Evolutionary conservation across 2,888 invertebrate genomes (phyloP), one percentile per base, ranked within the genome.

Genomic region (Papilio elwesi): DNA sequence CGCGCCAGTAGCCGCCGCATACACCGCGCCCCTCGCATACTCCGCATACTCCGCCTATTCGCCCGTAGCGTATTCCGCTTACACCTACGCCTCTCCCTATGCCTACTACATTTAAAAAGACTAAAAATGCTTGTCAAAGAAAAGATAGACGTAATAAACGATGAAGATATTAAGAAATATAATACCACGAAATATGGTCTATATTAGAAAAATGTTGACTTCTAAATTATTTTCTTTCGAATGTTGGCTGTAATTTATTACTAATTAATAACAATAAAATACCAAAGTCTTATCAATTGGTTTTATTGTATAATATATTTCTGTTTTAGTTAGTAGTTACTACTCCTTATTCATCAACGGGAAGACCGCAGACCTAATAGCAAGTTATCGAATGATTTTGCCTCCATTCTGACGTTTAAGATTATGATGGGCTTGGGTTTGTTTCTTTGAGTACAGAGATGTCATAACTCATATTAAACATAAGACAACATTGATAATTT

Each of bases 41-140:
- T 84, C 89, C 5, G 84, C 89, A 9, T 89, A 89, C 82, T 81
- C 83, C 53, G 88, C 87, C 52, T 85, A 85, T 76, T 82, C 88
- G 12, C 85, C 85, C 7, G 70, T 80, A 26, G 81, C 85, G 15
- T 85, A 86, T 77, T 84, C 86, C 51, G 79, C 84, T 38, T 86
- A 86, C 71, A 77, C 81, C 6, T 85, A 84, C 68, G 81, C 82
- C 10, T 76, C 84, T 7, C 84, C 84, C n/a, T 84, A 85, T 76
- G 78, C 82, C 13, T 84, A 85, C 76, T 85, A 85, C 75, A 71
- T 81, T 53, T 77, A 73, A 77, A 38, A 47, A 38, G 15, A 15
- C 15, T 9, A 53, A 53, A 15, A 26, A 26, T 26, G 26, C 26
- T 26, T 26, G 26, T 26, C 4, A n/a, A n/a, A n/a, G n/a, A n/a